Conservation (phyloP, 2,888 invertebrate genomes). For the Drosophila neutralis region DNA sequence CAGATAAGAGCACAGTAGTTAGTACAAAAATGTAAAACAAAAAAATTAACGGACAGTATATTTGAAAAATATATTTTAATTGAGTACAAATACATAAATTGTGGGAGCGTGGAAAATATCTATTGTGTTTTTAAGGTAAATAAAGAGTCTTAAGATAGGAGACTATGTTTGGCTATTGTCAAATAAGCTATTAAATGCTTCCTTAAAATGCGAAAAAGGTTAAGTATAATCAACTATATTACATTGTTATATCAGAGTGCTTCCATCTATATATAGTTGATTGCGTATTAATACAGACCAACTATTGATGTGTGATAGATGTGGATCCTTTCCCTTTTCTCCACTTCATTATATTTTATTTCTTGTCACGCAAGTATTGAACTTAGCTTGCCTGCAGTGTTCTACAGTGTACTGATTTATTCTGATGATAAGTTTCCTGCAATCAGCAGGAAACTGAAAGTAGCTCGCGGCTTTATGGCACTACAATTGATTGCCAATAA, state of each 20-base stretch:
- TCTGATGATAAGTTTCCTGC: slow-evolving; percentile 47
- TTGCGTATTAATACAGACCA: background rate
- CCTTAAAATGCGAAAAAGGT: background rate
- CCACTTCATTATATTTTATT: background rate
- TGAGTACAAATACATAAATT: background rate
- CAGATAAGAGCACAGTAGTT: background rate
- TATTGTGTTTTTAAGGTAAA: background rate
- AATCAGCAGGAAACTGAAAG: slow-evolving; percentile 39
- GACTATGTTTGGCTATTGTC: background rate
- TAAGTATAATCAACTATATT: background rate
- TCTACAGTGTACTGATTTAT: slow-evolving; percentile 42
- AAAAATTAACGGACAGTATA: too few species aligned
- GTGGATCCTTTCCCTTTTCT: background rate
- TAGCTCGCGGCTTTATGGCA: slow-evolving; percentile 61
- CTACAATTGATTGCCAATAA: slow-evolving; percentile 76
- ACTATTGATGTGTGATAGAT: background rate
- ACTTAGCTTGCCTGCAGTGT: slow-evolving; percentile 16
- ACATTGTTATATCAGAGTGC: background rate
- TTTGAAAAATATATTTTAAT: background rate
- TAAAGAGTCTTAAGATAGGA: background rate
- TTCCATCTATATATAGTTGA: background rate
- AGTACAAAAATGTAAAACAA: too few species aligned
- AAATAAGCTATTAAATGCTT: background rate
- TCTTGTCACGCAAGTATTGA: slow-evolving; percentile 18
- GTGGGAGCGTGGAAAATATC: background rate